A percentile compares a stretch with the other conserved stretches of the same genome.
Evolutionary conservation across 2,888 invertebrate species (phyloP).

Genomic region (Drosophila buzzatii): DNA sequence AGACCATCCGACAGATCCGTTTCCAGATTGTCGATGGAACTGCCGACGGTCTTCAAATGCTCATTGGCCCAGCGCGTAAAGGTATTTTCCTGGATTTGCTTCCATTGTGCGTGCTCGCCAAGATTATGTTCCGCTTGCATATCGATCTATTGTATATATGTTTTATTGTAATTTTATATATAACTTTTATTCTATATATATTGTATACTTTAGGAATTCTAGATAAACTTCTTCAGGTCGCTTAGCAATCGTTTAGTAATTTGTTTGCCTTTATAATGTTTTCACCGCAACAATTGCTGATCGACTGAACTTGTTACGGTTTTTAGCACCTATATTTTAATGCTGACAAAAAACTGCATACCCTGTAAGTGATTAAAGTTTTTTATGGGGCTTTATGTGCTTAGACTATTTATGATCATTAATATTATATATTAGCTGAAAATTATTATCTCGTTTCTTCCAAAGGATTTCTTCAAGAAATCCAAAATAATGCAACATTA

Average conservation of each 20-base stretch:
- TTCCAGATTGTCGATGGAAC: slow-evolving; percentile 92
- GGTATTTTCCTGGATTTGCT: slow-evolving; percentile 96
- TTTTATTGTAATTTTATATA: neutral
- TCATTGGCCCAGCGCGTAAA: slow-evolving; percentile 98
- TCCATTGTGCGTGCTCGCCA: slow-evolving; percentile 96
- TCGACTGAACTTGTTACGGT: slow-evolving; percentile 10
- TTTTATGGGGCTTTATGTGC: neutral
- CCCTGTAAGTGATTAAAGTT: neutral
- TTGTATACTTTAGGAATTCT: slow-evolving; percentile 82
- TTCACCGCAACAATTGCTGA: slow-evolving; percentile 4
- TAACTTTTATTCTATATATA: neutral
- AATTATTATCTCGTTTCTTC: neutral
- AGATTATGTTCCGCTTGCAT: slow-evolving; percentile 92
- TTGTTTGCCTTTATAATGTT: slow-evolving; percentile 5
- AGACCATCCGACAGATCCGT: slow-evolving; percentile 94
- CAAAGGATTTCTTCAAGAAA: neutral
- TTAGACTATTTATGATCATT: neutral
- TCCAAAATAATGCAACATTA: neutral
- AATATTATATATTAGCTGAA: neutral
- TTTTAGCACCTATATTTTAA: neutral
- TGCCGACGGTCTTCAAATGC: slow-evolving; percentile 92
- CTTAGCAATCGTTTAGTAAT: neutral
- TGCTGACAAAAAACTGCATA: neutral
- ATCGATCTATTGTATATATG: slow-evolving; percentile 83
- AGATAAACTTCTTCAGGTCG: neutral